phyloP scores from a whole-genome alignment of 2,888 invertebrate genomes.

The Eilema griseolum region DNA sequence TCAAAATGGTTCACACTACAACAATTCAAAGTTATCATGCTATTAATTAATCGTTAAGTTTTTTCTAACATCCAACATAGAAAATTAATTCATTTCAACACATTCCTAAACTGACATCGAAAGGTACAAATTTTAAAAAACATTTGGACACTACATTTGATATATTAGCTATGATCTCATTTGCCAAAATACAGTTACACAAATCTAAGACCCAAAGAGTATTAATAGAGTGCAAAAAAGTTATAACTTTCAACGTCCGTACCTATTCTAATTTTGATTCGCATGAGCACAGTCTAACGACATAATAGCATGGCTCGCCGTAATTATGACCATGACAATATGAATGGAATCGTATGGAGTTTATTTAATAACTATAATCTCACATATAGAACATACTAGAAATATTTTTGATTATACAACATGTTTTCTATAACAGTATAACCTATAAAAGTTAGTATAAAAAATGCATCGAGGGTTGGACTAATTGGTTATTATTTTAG shows the following conservation, averaged over 20 bases:
- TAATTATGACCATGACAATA: conserved; percentile 19
- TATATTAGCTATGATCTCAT: conserved; percentile 4
- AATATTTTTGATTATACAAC: not conserved
- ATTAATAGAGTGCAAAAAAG: conserved; percentile 6
- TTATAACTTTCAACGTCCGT: not conserved
- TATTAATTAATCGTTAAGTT: not conserved
- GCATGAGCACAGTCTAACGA: conserved; percentile 16
- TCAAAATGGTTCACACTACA: not conserved
- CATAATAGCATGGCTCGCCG: conserved; percentile 14
- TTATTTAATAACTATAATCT: conserved; percentile 10
- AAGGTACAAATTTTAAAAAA: not conserved
- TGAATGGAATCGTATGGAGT: conserved; percentile 10
- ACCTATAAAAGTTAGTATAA: not conserved
- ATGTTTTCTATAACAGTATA: not conserved
- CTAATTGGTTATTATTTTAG: too few species aligned
- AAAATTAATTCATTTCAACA: not conserved
- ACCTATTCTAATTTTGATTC: conserved; percentile 10
- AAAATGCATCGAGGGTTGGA: not conserved
- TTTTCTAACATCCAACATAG: not conserved
- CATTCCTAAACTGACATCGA: not conserved
- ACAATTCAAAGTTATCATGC: not conserved
- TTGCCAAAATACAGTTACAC: not conserved
- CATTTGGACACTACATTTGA: not conserved
- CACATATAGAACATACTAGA: not conserved
- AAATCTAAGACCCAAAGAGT: not conserved